These are phyloP conservation scores for Paedocypris micromegethes DNA, from an alignment of 2,797 vertebrate species.

Conservation along the genomic window DNA sequence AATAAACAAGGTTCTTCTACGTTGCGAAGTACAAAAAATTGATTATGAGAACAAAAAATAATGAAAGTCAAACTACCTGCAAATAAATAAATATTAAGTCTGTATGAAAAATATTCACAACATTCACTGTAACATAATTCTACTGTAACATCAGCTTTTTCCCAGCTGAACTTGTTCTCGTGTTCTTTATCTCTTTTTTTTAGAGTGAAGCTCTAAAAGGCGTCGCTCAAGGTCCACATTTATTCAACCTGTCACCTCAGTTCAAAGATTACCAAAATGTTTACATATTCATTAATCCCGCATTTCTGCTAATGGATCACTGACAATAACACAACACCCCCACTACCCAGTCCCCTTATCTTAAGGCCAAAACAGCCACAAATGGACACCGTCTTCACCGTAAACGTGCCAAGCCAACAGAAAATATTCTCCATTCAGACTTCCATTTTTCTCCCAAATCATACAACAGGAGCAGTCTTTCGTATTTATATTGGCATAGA, in stretches of 20 bases:
- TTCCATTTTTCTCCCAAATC: conserved; percentile 4
- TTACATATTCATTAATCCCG: conserved; percentile 65
- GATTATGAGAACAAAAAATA: no score
- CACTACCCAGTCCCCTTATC: conserved; percentile 29
- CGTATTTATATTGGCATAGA: conserved; percentile 33
- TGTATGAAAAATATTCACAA: no score
- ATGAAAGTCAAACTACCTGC: no score
- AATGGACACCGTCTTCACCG: conserved; percentile 19
- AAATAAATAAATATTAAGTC: no score
- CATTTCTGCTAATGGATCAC: conserved; percentile 67
- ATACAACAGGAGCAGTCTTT: conserved; percentile 29
- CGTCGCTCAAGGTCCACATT: conserved; percentile 55
- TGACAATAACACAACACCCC: conserved; percentile 59
- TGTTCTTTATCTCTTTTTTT: conserved; percentile 47
- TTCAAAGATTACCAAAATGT: conserved; percentile 61
- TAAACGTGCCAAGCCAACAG: conserved; percentile 32
- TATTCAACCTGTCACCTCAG: conserved; percentile 58
- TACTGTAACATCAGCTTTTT: neutral
- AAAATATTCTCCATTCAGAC: conserved; percentile 31
- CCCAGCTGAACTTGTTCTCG: conserved; percentile 45
- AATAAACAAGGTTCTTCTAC: no score
- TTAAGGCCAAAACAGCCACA: conserved; percentile 24
- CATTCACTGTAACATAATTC: conserved; percentile 12
- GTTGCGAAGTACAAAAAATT: no score
- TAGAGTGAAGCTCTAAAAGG: conserved; percentile 53